Evolutionary conservation across 1,140 invertebrate genomes (phyloP).

Genomic region (Drosophila murphyi): DNA sequence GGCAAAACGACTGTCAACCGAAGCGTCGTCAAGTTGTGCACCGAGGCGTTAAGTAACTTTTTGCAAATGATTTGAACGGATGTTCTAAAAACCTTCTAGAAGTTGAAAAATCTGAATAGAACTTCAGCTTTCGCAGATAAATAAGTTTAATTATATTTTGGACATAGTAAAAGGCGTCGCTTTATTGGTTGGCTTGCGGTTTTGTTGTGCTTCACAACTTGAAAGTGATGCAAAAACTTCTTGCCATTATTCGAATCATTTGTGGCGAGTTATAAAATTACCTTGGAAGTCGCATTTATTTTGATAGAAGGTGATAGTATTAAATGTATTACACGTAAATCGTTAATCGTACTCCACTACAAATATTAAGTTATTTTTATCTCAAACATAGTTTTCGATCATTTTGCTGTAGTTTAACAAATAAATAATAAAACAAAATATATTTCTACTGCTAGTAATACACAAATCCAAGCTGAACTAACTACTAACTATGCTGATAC

Average conservation of each 20-base stretch:
- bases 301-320: no score
- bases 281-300: no score
- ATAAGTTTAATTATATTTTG: not conserved
- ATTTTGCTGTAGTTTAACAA: no score
- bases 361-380: no score
- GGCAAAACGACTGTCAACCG: constrained; percentile 32
- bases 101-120: not conserved
- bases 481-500: not conserved
- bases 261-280: no score
- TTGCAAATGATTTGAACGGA: constrained; percentile 1
- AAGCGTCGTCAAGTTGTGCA: constrained; percentile 7
- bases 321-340: no score
- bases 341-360: no score
- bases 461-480: not conserved
- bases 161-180: not conserved
- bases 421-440: no score
- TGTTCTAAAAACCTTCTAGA: not conserved
- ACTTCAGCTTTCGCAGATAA: not conserved
- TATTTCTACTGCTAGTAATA: not conserved
- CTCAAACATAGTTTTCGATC: no score
- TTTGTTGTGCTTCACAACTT: not conserved
- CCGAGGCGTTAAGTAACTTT: not conserved
- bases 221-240: no score
- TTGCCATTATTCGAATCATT: no score
- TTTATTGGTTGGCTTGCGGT: not conserved